phyloP scores from a whole-genome alignment of 1,140 invertebrate genomes.

The Diabrotica virgifera region DNA sequence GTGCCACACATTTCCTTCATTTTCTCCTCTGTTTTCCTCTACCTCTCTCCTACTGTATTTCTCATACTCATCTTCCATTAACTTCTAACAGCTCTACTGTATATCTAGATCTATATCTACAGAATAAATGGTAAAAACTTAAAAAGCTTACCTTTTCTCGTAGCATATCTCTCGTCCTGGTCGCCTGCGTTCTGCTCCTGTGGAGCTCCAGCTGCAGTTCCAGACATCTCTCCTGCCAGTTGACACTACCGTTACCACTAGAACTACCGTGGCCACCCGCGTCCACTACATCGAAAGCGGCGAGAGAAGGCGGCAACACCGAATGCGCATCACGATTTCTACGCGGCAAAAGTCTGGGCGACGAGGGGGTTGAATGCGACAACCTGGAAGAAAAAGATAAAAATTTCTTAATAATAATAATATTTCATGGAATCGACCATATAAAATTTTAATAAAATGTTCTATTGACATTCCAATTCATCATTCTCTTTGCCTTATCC shows the following conservation, averaged over 20 bases:
- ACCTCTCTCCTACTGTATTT: too few species aligned
- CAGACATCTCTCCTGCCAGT: constrained; percentile 82
- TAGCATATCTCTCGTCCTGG: constrained; percentile 79
- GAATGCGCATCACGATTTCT: constrained; percentile 41
- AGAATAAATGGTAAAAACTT: too few species aligned
- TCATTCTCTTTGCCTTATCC: too few species aligned
- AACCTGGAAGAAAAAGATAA: constrained; percentile 18
- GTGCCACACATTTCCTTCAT: too few species aligned
- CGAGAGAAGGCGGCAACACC: constrained; percentile 47
- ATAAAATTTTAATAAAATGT: too few species aligned
- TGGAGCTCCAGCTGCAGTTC: constrained; percentile 80
- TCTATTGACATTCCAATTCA: too few species aligned
- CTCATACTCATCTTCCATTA: too few species aligned
- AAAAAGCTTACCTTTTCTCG: constrained; percentile 71
- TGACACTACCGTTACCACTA: constrained; percentile 52
- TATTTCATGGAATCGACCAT: too few species aligned
- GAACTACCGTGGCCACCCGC: constrained; percentile 38
- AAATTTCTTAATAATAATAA: too few species aligned
- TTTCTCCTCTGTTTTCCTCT: too few species aligned
- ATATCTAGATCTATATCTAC: too few species aligned
- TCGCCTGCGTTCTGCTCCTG: constrained; percentile 75
- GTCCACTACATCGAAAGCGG: constrained; percentile 46
- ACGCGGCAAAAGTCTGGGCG: constrained; percentile 65
- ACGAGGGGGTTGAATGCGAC: constrained; percentile 61
- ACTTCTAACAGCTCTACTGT: too few species aligned